Conservation (phyloP, 2,113 vertebrate species). For the Macroglossus sobrinus region DNA sequence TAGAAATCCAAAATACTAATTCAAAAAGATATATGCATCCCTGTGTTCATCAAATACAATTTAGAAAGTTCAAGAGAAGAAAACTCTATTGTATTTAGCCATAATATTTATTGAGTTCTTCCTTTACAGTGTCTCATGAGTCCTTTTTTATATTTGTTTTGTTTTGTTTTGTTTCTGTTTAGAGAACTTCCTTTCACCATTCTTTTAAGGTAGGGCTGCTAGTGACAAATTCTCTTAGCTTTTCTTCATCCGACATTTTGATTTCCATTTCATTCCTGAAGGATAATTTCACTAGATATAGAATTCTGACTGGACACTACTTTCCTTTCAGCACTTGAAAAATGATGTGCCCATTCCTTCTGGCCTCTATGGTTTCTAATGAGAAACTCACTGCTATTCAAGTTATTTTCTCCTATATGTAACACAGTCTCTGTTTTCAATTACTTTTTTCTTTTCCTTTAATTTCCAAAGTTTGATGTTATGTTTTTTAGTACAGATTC, state of each 20-base stretch:
- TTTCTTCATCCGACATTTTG: background rate
- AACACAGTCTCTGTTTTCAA: background rate
- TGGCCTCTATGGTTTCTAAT: background rate
- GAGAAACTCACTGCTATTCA: background rate
- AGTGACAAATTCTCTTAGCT: background rate
- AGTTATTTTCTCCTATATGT: background rate
- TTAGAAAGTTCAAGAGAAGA: background rate
- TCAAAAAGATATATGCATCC: no score
- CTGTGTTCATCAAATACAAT: background rate
- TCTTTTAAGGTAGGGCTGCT: background rate
- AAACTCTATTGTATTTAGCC: background rate
- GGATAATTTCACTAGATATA: background rate
- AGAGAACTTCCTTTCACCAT: background rate
- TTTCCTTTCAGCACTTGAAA: background rate
- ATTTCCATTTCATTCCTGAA: background rate
- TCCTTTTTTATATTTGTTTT: background rate
- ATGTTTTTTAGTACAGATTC: background rate
- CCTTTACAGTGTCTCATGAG: background rate
- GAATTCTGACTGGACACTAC: background rate
- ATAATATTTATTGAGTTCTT: background rate
- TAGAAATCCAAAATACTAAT: no score
- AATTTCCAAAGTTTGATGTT: background rate
- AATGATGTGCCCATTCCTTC: background rate
- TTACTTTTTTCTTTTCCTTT: background rate
- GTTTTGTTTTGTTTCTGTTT: background rate